Evolutionary conservation across 2,888 invertebrate species (phyloP), one percentile per base, ranked within the genome.

Genomic region (Parelbella ahira): DNA sequence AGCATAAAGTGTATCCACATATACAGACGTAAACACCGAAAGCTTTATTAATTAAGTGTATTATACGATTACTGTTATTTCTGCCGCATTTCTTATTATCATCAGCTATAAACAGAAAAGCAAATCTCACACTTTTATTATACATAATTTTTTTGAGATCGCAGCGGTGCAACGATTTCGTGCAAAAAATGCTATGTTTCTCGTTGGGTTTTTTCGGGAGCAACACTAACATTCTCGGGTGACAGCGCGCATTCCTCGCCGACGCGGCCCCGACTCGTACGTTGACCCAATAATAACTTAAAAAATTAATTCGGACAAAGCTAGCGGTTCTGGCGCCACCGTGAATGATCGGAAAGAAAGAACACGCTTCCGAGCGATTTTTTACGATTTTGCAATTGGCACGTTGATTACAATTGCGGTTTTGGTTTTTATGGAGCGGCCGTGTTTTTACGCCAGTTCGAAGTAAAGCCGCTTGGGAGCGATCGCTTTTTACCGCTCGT

Each of bases 321-420:
- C 42, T 50, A 55, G 51, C 56, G 56, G 52, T 56, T 45, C 43
- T 48, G 54, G 56, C 58, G 58, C 54, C 54, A 50, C 50, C 56
- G 49, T 47, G 48, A 42, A 27, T 8, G 27, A 34, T 28, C 34
- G 21, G 5, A 1, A 4, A 20, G 2, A 2, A 37, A 25, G 48
- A 44, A 44, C 45, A 51, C 34, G 50, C 43, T 32, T 41, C 48
- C 41, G 36, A 45, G 47, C 37, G 18, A 23, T 36, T 50, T 48
- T 52, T 53, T 52, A 43, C 33, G 41, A 33, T 41, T 48, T 51
- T 44, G 48, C 46, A 53, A 42, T 37, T 39, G 32, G 45, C 21
- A 29, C 15, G 39, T 38, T 46, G 50, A 56, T 54, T 50, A 41
- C 36, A 50, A 47, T 56, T 48, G 50, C 51, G 50, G 49, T 50